Evolutionary conservation across 2,888 invertebrate species (phyloP).

Genomic region (Drosophila longiperda): DNA sequence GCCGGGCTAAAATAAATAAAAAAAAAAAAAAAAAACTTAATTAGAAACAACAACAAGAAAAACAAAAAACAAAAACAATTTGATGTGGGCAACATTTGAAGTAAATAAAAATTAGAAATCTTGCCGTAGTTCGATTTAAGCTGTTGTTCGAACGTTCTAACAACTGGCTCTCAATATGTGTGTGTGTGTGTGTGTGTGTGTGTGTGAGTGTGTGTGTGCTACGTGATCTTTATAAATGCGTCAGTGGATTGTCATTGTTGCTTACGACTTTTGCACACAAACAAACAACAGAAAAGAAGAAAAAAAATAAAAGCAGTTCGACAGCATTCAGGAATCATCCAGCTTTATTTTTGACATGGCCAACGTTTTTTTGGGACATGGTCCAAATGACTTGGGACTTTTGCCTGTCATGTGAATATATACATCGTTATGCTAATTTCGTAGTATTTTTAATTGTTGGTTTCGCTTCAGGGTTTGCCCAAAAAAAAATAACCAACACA

Average conservation of each 20-base stretch:
- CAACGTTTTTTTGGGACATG: not conserved
- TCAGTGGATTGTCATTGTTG: not conserved
- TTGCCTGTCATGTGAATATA: not conserved
- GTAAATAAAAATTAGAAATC: conserved; percentile 70
- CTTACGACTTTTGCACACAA: not conserved
- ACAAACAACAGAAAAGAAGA: not conserved
- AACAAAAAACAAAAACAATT: conserved; percentile 10
- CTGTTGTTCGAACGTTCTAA: conserved; percentile 23
- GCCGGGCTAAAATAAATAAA: conserved; percentile 15
- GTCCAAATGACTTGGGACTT: not conserved
- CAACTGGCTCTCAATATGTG: conserved; percentile 4
- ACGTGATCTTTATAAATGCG: not conserved
- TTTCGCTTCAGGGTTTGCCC: not conserved
- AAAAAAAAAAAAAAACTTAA: conserved; percentile 32
- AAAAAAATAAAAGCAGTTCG: not conserved
- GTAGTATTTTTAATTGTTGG: conserved; percentile 6
- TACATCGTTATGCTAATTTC: conserved; percentile 8
- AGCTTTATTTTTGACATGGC: not conserved
- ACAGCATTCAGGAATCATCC: not conserved
- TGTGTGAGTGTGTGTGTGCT: not conserved
- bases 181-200: not conserved
- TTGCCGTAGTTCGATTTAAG: conserved; percentile 36
- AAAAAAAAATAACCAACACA: not conserved
- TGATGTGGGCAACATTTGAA: conserved; percentile 25
- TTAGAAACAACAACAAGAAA: conserved; percentile 46